A percentile compares a stretch with the other conserved stretches of the same genome.
Conservation (phyloP, 2,888 invertebrate species). For the Alsophila aescularia region DNA sequence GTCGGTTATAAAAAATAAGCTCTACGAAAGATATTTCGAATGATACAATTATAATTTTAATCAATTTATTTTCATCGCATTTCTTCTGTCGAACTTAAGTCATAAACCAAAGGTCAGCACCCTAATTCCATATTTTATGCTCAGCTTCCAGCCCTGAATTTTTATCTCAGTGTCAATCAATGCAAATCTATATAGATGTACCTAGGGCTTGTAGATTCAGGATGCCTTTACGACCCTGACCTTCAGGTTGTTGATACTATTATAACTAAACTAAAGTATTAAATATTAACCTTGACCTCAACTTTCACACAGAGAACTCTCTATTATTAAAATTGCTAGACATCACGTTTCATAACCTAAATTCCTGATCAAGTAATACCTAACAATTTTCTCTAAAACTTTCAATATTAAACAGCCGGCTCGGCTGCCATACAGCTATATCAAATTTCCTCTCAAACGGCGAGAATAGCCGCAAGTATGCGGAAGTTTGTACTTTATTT, state of each 20-base stretch:
- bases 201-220: background rate
- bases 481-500: slow-evolving; percentile 13
- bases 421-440: slow-evolving; percentile 7
- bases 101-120: slow-evolving; percentile 12
- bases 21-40: too few relatives aligned
- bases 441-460: slow-evolving; percentile 12
- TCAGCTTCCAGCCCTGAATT: background rate
- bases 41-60: slow-evolving; percentile 1
- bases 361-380: background rate
- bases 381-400: slow-evolving; percentile 7
- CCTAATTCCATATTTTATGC: slow-evolving; percentile 19
- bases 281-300: too few relatives aligned
- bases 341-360: background rate
- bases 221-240: background rate
- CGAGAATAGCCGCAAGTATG: slow-evolving; percentile 19
- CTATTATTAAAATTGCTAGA: too few relatives aligned
- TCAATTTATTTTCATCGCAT: slow-evolving; percentile 6
- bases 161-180: slow-evolving; percentile 22
- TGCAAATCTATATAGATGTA: slow-evolving; percentile 10
- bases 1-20: too few relatives aligned
- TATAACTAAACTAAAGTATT: too few relatives aligned
- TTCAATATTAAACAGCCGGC: slow-evolving; percentile 2
- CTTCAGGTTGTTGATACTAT: background rate
- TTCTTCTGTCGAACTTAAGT: slow-evolving; percentile 4
- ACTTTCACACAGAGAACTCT: too few relatives aligned